Base-by-base conservation (phyloP, 53 echinoderm and acorn worm species). In the Glandiceps talaboti region DNA sequence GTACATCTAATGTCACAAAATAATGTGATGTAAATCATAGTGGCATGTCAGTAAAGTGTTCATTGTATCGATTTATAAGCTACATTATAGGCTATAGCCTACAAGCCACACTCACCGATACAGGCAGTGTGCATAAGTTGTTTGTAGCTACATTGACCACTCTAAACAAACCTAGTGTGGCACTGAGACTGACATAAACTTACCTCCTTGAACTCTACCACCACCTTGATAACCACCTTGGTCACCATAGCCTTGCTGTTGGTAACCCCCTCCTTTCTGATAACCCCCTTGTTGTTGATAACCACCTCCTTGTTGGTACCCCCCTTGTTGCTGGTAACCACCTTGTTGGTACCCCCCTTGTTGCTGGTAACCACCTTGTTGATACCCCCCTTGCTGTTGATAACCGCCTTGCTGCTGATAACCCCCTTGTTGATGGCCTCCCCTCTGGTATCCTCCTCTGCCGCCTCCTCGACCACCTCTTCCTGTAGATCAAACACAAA, bases 211-310 rank as follows among this genome's bases (percentile, higher is more conserved):
- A 45, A 45, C 77, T 29, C 75, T 31, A 14, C 32, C 6, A 1
- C 79, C 32, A 20, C 77, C 77, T 77, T 77, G 77, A 29, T 77
- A 77, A 29, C 86, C 85, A 31, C 82, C 83, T 1, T 45, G 64
- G 20, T 45, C 64, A 45, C 76, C 75, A n/a, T 79, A 32, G 14
- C 75, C 83, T 10, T 78, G 31, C 32, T 79, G 80, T 30, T 83
- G 73, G 76, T 81, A 80, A 25, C 86, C 79, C 14, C 82, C 76
- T 1, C 76, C 80, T 80, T 72, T 45, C 27, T 83, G 79, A 31
- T 74, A 28, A 26, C 86, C 30, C 1, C 81, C 74, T 27, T 0
- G 30, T 29, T 14, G 30, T 14, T 28, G 30, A 29, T 77, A 1
- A 29, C 25, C 1, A 77, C 30, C 14, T 1, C 20, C 29, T 28